A percentile compares a stretch with the other conserved stretches of the same genome.
These are phyloP conservation scores for Lepidurus packardi DNA, from an alignment of 1,140 invertebrate species.

Conservation along the genomic window DNA sequence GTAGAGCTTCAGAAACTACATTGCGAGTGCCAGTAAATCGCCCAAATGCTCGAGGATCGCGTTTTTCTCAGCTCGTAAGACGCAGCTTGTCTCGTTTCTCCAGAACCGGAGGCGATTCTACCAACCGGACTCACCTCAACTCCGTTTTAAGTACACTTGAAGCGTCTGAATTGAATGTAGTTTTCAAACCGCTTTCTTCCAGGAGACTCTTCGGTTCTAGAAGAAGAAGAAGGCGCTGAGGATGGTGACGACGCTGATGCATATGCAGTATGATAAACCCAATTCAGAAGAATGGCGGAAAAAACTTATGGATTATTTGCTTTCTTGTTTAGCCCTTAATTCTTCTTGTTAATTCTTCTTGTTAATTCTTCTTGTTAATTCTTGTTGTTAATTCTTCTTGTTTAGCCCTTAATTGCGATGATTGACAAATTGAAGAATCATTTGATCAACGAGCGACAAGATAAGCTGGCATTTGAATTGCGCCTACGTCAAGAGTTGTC, in stretches of 20 bases:
- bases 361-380: too few relatives aligned
- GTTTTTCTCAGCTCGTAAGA: background rate
- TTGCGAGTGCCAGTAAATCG: background rate
- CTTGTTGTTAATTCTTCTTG: too few relatives aligned
- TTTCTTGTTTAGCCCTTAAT: too few relatives aligned
- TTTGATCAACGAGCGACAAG: background rate
- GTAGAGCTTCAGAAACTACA: background rate
- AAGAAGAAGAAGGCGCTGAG: background rate
- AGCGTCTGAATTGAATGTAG: too few relatives aligned
- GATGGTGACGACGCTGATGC: slow-evolving; percentile 2
- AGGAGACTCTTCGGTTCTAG: background rate
- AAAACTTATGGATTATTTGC: background rate
- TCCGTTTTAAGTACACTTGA: background rate
- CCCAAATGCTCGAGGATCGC: background rate
- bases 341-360: too few relatives aligned
- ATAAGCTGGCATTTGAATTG: background rate
- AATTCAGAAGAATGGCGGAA: background rate
- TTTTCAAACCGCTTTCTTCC: too few relatives aligned
- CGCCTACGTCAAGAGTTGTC: background rate
- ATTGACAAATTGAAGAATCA: background rate
- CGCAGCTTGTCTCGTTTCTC: slow-evolving; percentile 1
- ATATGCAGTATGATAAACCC: background rate
- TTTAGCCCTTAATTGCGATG: background rate
- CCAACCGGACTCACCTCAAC: background rate
- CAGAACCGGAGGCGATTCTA: background rate